Base-by-base conservation (phyloP, 1,140 invertebrate genomes). In the Bradynema listronoti region DNA sequence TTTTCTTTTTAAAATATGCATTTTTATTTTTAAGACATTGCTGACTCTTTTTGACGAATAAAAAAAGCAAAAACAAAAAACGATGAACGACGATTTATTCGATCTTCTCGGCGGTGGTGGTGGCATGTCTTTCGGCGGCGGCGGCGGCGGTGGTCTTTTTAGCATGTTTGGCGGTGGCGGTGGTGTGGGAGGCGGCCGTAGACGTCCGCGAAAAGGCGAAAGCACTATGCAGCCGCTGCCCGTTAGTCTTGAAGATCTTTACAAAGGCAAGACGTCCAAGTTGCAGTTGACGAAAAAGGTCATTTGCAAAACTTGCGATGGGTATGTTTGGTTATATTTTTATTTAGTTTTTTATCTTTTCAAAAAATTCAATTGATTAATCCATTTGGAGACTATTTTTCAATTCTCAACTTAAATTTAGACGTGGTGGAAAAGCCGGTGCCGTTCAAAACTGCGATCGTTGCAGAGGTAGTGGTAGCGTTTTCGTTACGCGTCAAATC, bases 241-340 rank as follows among this genome's bases (percentile, higher is more conserved):
- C 51, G 79, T 83, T 7, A 68, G 78, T 11, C 66, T 82, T 24
- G 81, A 83, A 64, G 81, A 82, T 61, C 47, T 80, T 5, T 81
- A 82, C 67, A 79, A 79, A 30, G 81, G 81, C 22, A 81, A 81
- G 56, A 77, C 68, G n/a, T 61, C 79, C 9, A 82, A 82, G 53
- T 61, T 83, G 14, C 77, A 81, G 43, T 52, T 83, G 1, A 75
- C 76, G 22, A 79, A 80, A 42, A 80, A 81, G 39, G 63, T 80
- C 22, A 71, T 81, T n/a, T 82, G 81, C 59, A 64, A 63, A 19
- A 34, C 68, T 22, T 82, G 81, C 72, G 71, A 78, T 32, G 82
- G 81, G 80, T 83, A 3, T 3, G n/a, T n/a, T n/a, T n/a, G n/a
- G n/a, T n/a, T n/a, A n/a, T n/a, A n/a, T n/a, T n/a, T n/a, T n/a